Percentiles rank a stretch among this genome's conserved stretches.
These are phyloP conservation scores for Trichopria drosophilae DNA, from an alignment of 2,888 invertebrate genomes.

Conservation along the genomic window DNA sequence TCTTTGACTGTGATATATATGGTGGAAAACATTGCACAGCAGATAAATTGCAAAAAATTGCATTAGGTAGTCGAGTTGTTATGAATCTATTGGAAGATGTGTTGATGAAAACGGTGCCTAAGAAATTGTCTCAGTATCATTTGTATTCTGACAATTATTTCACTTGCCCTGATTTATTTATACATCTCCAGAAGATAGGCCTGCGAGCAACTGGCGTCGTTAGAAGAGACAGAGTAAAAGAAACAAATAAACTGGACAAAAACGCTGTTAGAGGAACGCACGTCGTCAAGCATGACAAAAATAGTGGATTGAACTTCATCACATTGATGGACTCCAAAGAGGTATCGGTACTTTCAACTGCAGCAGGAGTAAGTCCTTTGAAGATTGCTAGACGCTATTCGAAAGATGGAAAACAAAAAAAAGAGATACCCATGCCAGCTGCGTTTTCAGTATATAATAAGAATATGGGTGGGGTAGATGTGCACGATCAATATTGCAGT, in stretches of 20 bases:
- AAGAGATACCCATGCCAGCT: conserved; percentile 7
- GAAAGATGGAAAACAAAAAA: conserved; percentile 11
- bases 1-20: conserved; percentile 13
- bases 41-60: conserved; percentile 6
- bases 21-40: conserved; percentile 5
- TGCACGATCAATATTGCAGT: conserved; percentile 13
- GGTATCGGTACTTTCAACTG: no score
- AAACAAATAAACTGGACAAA: conserved; percentile 13
- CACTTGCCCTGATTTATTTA: conserved; percentile 8
- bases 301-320: conserved; percentile 18
- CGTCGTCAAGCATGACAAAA: conserved; percentile 14
- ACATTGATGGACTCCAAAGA: no score
- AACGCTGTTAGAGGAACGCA: conserved; percentile 17
- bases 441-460: conserved; percentile 14
- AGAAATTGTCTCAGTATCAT: conserved; percentile 12
- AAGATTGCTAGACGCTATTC: conserved; percentile 7
- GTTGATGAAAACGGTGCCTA: not conserved
- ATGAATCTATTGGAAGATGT: conserved; percentile 1
- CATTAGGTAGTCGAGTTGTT: conserved; percentile 14
- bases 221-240: conserved; percentile 10
- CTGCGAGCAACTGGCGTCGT: conserved; percentile 10
- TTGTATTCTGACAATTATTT: conserved; percentile 18
- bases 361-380: conserved; percentile 12
- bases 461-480: conserved; percentile 14
- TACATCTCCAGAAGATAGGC: conserved; percentile 15